Conservation (phyloP, 2,113 vertebrate species). For the Nothobranchius kuhntae region DNA sequence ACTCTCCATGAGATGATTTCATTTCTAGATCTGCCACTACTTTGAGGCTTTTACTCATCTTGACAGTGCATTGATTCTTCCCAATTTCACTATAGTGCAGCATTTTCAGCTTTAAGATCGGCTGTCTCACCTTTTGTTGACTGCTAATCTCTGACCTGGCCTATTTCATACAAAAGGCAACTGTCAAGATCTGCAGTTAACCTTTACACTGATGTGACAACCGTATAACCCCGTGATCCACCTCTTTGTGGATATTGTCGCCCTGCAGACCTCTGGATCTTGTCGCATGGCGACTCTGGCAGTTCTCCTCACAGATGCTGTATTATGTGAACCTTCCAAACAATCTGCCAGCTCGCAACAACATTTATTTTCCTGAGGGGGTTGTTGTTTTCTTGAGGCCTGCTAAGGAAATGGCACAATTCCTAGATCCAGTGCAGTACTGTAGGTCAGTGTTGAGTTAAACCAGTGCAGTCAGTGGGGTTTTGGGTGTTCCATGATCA, state of each 20-base stretch:
- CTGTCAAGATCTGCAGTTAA: constrained; percentile 30
- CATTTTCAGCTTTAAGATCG: constrained; percentile 24
- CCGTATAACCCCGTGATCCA: constrained; percentile 17
- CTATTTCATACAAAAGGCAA: constrained; percentile 22
- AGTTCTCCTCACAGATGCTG: constrained; percentile 8
- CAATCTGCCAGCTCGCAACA: constrained; percentile 1
- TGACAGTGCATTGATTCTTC: too few species aligned
- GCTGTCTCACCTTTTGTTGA: constrained; percentile 12
- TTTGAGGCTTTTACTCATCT: too few species aligned
- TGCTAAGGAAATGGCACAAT: background rate
- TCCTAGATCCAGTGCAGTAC: background rate
- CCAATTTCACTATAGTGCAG: too few species aligned
- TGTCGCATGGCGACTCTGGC: constrained; percentile 24
- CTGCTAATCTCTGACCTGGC: constrained; percentile 38
- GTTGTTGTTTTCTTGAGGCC: constrained; percentile 5
- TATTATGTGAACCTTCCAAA: constrained; percentile 3
- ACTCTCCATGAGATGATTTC: too few species aligned
- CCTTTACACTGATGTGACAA: constrained; percentile 8
- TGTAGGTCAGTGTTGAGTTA: background rate
- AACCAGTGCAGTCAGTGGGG: constrained; percentile 21
- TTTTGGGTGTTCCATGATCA: constrained; percentile 37
- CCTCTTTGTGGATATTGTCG: constrained; percentile 32
- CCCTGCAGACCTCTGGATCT: constrained; percentile 36
- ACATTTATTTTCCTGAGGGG: constrained; percentile 20
- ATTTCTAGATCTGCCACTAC: too few species aligned